Evolutionary conservation across 2,888 invertebrate species (phyloP), one percentile per base, ranked within the genome.

Genomic region (Nomada flava): DNA sequence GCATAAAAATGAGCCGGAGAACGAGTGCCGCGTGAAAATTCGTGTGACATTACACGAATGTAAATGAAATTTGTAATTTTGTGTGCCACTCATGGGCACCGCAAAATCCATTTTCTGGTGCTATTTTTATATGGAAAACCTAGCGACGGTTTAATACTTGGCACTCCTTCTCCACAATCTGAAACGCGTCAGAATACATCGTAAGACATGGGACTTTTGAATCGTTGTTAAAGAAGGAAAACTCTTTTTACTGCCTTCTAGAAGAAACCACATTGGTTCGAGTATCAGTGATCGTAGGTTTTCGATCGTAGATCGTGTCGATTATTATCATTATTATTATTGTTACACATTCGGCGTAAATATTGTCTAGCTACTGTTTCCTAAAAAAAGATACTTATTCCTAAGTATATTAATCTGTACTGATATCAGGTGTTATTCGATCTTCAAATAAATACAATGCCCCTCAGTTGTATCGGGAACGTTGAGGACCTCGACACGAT

Each of bases 61-160:
- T 20, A 42, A 47, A 53, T 69, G 64, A 80, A 52, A 47, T 60
- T 53, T 47, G 44, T 44, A 53, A 81, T 75, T 50, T 42, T 57
- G 62, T 5, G 55, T 63, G 73, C 67, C 82, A 11, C 18, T 18
- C 23, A 7, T 53, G 29, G 53, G 36, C 65, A 47, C 67, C 53
- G 59, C 71, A 63, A 44, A n/a, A 69, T 47, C 62, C 73, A 26
- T 74, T 76, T 76, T 84, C 80, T 84, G 89, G 83, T 84, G 88
- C 88, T 89, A 89, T 89, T 89, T 88, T 89, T 89, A 82, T 89
- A 89, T 85, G 55, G 36, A 47, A 44, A 76, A 42, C 70, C 69
- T 85, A 82, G 76, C 53, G 53, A 78, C 63, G 74, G 82, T 77
- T 59, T 52, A 82, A 81, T 85, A 84, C 84, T 59, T 52, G 83